Evolutionary conservation across 2,113 vertebrate species (phyloP), one percentile per base, ranked within the genome.

Genomic region (Strix uralensis): DNA sequence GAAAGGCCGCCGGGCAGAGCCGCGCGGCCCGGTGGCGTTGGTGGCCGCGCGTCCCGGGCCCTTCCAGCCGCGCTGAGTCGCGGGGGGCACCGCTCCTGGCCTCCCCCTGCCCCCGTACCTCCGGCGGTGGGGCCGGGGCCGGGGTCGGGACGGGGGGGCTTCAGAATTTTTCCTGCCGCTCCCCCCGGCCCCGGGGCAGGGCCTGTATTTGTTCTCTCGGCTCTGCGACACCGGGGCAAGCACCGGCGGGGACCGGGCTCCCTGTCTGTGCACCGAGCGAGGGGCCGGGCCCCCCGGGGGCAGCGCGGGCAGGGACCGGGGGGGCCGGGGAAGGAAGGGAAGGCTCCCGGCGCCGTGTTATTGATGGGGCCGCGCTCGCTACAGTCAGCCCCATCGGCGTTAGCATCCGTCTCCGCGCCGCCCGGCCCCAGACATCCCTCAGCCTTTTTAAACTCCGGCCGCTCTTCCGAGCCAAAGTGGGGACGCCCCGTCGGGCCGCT

Each of bases 191-290:
- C 30, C n/a, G 11, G 27, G 27, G 4, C 27, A 44, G 32, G 46
- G 17, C 26, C 34, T 19, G 1, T 3, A 4, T 72, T 49, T 36
- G 18, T 15, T 32, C 21, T 69, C 55, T 25, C 36, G 19, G 29
- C 25, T 46, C 70, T 42, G 51, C 10, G 5, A 52, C 47, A 15
- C 38, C 75, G 16, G 7, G 42, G 13, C 6, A 30, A 36, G 10
- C 25, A 13, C 26, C 18, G 67, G 5, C 46, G 10, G 34, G 59
- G 42, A 61, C 13, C 4, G 17, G 13, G 5, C 1, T 4, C 9
- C 15, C 2, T 1, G 20, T 7, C 42, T 40, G 25, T 15, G 47
- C 47, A 20, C 63, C 5, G 2, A 47, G 22, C 0, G 20, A 85
- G 51, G 30, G 23, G 27, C n/a, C 2, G 6, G 40, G 42, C 13